Evolutionary conservation across 1,140 invertebrate species (phyloP), one percentile per base, ranked within the genome.

Genomic region (Thaumetopoea pityocampa): DNA sequence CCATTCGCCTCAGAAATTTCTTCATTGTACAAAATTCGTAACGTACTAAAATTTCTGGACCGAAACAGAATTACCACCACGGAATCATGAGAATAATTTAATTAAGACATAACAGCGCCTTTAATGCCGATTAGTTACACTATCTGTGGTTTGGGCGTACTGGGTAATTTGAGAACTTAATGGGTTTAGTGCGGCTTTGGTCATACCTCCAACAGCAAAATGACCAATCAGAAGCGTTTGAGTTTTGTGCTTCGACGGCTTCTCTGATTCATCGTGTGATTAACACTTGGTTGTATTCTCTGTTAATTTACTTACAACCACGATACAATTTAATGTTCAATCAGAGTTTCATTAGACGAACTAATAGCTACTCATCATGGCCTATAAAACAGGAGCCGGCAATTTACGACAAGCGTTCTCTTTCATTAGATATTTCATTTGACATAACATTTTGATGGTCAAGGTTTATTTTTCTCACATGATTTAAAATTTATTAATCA

Each of bases 81-180:
- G 52, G 62, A 67, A 74, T 73, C 66, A 77, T 67, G 63, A 66
- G 61, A 64, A 64, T 77, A 78, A 80, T 81, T 78, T 76, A 81
- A 81, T 81, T 81, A 78, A 76, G 71, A 73, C 55, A 73, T 71
- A 72, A 72, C 72, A 73, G 57, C 68, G 68, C 56, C 58, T 71
- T 69, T 77, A 70, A 81, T 68, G 55, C 65, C 67, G 72, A 81
- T 81, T 78, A 78, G 77, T 81, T 69, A 76, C 67, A 80, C 73
- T 57, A 65, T 66, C 62, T 60, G 51, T 51, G 54, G 67, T 73
- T 76, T 71, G 68, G 72, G 72, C 73, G 73, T 70, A 57, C 48
- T 59, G 35, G 54, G 73, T 77, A 80, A 80, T 76, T 77, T 69
- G 72, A 80, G 59, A 69, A 54, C 47, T 52, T 76, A 73, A 77